Conservation (phyloP, 2,113 vertebrate species). For the Nycticebus coucang region DNA sequence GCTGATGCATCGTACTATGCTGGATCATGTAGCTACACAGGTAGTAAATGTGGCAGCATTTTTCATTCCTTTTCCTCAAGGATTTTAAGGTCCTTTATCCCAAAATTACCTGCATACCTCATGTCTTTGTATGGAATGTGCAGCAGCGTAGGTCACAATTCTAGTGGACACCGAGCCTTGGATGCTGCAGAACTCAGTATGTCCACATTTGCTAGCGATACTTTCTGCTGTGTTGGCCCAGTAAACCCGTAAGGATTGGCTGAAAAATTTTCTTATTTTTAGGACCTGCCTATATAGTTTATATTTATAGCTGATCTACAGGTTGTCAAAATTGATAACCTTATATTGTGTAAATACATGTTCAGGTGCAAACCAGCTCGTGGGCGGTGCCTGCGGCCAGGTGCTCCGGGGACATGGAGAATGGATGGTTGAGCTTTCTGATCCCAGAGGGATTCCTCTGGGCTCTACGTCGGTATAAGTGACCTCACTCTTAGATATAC, state of each 20-base stretch:
- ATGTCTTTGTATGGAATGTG: background rate
- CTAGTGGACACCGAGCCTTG: background rate
- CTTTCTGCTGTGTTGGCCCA: background rate
- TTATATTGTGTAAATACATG: background rate
- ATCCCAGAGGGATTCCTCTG: background rate
- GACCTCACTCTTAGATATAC: background rate
- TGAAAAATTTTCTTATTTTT: background rate
- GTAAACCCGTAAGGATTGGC: background rate
- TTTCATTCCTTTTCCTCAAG: background rate
- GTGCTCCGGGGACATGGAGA: background rate
- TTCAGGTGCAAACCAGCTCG: accelerated
- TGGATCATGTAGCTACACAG: background rate
- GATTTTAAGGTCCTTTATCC: background rate
- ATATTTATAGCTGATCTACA: background rate
- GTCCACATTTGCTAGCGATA: background rate
- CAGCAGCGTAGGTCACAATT: background rate
- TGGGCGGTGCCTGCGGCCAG: background rate
- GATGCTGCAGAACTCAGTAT: background rate
- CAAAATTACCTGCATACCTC: background rate
- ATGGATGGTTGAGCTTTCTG: background rate
- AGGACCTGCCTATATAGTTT: background rate
- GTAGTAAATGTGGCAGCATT: background rate
- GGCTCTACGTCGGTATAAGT: background rate
- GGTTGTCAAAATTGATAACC: background rate
- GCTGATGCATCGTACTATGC: background rate